A percentile compares a stretch with the other conserved stretches of the same genome.
Evolutionary conservation across 2,888 invertebrate genomes (phyloP).

Genomic region (Oscheius sp.): DNA sequence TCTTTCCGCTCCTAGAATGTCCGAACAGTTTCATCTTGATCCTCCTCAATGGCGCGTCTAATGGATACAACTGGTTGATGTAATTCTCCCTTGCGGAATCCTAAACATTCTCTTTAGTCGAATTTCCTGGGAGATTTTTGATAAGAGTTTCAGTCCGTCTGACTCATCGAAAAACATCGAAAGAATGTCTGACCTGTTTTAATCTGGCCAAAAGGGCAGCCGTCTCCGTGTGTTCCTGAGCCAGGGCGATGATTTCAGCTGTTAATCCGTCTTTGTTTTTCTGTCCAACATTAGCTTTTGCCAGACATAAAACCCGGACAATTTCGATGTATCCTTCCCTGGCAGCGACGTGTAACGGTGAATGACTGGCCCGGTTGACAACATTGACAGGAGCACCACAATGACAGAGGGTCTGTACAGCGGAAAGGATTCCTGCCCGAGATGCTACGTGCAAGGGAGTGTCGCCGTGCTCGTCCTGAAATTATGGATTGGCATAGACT

Average conservation of each 20-base stretch:
- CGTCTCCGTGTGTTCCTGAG: constrained; percentile 81
- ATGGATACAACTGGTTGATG: constrained; percentile 78
- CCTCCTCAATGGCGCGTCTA: constrained; percentile 74
- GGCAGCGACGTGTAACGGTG: constrained; percentile 82
- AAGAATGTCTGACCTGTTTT: constrained; percentile 76
- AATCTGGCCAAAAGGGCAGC: constrained; percentile 81
- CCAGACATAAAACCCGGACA: constrained; percentile 81
- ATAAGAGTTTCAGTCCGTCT: neutral
- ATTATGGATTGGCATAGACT: too few species aligned
- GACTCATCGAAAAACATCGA: neutral
- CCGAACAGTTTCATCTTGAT: constrained; percentile 82
- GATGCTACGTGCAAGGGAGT: constrained; percentile 79
- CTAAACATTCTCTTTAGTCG: constrained; percentile 38
- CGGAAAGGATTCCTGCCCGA: constrained; percentile 77
- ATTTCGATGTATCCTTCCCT: constrained; percentile 82
- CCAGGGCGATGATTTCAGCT: constrained; percentile 84
- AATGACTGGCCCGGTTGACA: constrained; percentile 76
- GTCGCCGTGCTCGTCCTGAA: constrained; percentile 75
- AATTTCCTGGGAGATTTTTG: neutral
- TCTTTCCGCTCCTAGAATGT: constrained; percentile 77
- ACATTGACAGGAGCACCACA: constrained; percentile 79
- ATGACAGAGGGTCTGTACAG: constrained; percentile 79
- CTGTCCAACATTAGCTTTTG: constrained; percentile 78
- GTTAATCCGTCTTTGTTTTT: constrained; percentile 79
- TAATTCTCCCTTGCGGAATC: constrained; percentile 76